Percentiles rank a stretch among this genome's conserved stretches.
Conservation (phyloP, 2,797 vertebrate species). For the Enteromius fasciolatus region DNA sequence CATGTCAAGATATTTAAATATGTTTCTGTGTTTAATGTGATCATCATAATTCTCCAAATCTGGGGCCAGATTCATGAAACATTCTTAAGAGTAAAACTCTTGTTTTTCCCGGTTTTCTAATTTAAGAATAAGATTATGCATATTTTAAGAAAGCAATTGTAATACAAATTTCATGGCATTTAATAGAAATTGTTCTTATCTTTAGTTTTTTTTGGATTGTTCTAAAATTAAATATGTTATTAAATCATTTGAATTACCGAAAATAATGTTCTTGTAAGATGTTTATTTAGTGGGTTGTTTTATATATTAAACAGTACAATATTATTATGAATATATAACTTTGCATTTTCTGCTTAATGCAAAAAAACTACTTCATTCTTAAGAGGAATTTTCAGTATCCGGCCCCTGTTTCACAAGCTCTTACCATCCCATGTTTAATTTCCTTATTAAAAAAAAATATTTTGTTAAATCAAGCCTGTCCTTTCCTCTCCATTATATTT, state of each 20-base stretch:
- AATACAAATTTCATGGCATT: too few relatives aligned
- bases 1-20: background rate
- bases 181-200: background rate
- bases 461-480: constrained; percentile 19
- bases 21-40: background rate
- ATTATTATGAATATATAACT: background rate
- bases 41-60: background rate
- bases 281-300: background rate
- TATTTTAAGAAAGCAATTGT: too few relatives aligned
- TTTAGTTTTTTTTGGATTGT: background rate
- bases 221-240: background rate
- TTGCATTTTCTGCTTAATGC: background rate
- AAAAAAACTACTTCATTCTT: background rate
- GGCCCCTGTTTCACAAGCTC: background rate
- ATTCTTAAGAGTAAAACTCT: background rate
- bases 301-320: background rate
- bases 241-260: background rate
- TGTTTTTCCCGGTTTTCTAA: background rate
- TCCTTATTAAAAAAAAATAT: background rate
- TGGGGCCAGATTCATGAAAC: background rate
- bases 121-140: background rate
- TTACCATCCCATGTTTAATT: constrained; percentile 22
- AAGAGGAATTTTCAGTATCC: background rate
- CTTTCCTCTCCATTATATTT: constrained; percentile 15
- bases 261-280: background rate